Conservation (phyloP, 1,140 invertebrate species). For the Parasteatoda tepidariorum region DNA sequence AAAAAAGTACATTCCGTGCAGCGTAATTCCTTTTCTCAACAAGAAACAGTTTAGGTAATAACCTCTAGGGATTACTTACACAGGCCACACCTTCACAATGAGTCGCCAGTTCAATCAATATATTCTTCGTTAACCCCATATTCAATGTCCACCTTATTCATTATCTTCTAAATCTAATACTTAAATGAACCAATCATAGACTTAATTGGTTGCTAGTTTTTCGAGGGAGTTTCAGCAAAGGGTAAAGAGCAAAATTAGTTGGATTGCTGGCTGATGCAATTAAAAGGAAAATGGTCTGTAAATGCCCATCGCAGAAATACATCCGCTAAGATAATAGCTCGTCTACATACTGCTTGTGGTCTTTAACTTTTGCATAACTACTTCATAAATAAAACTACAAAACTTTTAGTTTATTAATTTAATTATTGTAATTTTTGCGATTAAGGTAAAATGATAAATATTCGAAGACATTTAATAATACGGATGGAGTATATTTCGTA, state of each 20-base stretch:
- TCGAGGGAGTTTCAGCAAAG: background rate
- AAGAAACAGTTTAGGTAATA: slow-evolving; percentile 2
- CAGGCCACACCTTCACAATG: slow-evolving; percentile 25
- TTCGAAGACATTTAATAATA: too few species aligned
- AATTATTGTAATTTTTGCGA: too few species aligned
- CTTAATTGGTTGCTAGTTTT: slow-evolving; percentile 36
- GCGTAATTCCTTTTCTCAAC: background rate
- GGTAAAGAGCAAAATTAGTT: background rate
- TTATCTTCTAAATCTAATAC: slow-evolving; percentile 32
- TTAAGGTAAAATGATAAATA: too few species aligned
- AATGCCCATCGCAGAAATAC: background rate
- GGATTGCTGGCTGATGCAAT: slow-evolving; percentile 10
- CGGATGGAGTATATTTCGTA: too few species aligned
- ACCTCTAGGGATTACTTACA: slow-evolving; percentile 7
- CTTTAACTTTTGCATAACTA: too few species aligned
- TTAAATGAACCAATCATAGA: slow-evolving; percentile 13
- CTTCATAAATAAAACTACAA: too few species aligned
- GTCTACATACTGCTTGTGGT: too few species aligned
- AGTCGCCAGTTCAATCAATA: slow-evolving; percentile 15
- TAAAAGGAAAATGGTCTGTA: slow-evolving; percentile 21
- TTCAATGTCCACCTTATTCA: slow-evolving; percentile 13
- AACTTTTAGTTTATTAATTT: too few species aligned
- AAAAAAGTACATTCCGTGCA: background rate
- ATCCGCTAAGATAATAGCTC: background rate
- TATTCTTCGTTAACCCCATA: background rate